These are phyloP conservation scores for Proteles cristata DNA, from an alignment of 2,113 vertebrate genomes.

Conservation along the genomic window DNA sequence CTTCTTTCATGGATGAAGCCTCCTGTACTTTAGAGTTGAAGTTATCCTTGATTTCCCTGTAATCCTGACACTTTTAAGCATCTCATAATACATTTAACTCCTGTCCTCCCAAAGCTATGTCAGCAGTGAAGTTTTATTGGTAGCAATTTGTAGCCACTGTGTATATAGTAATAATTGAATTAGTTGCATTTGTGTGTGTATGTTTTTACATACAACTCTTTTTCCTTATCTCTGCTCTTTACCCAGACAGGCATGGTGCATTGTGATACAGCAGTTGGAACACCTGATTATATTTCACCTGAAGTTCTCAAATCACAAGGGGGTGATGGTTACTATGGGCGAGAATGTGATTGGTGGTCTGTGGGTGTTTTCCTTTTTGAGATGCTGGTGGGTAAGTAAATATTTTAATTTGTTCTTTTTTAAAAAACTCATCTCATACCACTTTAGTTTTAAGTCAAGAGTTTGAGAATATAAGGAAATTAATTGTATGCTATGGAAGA, in stretches of 20 bases:
- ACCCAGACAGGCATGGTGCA: conserved; percentile 97
- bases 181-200: background rate
- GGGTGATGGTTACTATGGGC: conserved; percentile 97
- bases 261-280: conserved; percentile 97
- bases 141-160: background rate
- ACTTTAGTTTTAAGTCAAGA: conserved; percentile 25
- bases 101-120: background rate
- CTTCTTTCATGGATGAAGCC: background rate
- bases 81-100: background rate
- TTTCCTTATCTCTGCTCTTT: conserved; percentile 23
- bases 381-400: conserved; percentile 97
- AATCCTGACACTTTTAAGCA: background rate
- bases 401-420: conserved; percentile 22
- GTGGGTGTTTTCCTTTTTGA: conserved; percentile 99
- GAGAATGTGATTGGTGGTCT: conserved; percentile 99
- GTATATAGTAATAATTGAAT: background rate
- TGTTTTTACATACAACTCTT: background rate
- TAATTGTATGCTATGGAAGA: conserved; percentile 7
- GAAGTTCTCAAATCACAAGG: conserved; percentile 98
- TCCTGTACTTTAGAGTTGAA: background rate
- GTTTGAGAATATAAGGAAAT: conserved; percentile 40
- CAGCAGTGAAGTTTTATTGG: background rate
- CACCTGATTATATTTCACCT: conserved; percentile 97
- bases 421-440: background rate
- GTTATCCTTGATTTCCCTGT: background rate